Evolutionary conservation across 1,140 invertebrate genomes (phyloP), one percentile per base, ranked within the genome.

Genomic region (Cotesia typhae): DNA sequence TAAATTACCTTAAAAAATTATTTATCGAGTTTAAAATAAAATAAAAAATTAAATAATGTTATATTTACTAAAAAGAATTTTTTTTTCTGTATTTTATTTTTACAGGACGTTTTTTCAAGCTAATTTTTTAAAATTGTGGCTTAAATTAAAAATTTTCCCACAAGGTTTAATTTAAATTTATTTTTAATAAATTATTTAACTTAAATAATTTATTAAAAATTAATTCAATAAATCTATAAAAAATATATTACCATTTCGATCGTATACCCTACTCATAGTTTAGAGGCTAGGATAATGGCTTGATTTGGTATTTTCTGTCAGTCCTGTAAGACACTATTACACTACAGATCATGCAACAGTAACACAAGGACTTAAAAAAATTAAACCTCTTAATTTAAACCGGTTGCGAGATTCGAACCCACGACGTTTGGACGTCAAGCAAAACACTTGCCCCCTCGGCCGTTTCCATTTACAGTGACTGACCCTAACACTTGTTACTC

Each of bases 311-410:
- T 63, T 63, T 28, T 4, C 7, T 63, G 12, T 63, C 14, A 63
- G 60, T 63, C 60, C 60, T 7, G 37, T 63, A 41, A 37, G 60
- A 63, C 60, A 63, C 60, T 37, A 37, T 37, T 63, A 41, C 60
- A 63, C 37, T 63, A 63, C 1, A 38, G 5, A 63, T 63, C 60
- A 63, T 63, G 60, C 14, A 63, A n/a, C 60, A 37, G 60, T 63
- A 63, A 63, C 60, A 63, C 60, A 63, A 63, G 60, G 60, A 63
- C 60, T 63, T n/a, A 3, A 63, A 41, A 38, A 41, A 28, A 37
- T n/a, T 37, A 63, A 37, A 38, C 1, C 37, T 3, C 35, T 1
- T 37, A 36, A 14, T 59, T 28, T 28, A 28, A 28, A 20, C 10
- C 10, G 35, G 6, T 61, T 4, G 28, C 36, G 60, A 36, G 60